A percentile compares a stretch with the other conserved stretches of the same genome.
These are phyloP conservation scores for Cetonia aurata DNA, from an alignment of 2,888 invertebrate genomes.

Conservation along the genomic window DNA sequence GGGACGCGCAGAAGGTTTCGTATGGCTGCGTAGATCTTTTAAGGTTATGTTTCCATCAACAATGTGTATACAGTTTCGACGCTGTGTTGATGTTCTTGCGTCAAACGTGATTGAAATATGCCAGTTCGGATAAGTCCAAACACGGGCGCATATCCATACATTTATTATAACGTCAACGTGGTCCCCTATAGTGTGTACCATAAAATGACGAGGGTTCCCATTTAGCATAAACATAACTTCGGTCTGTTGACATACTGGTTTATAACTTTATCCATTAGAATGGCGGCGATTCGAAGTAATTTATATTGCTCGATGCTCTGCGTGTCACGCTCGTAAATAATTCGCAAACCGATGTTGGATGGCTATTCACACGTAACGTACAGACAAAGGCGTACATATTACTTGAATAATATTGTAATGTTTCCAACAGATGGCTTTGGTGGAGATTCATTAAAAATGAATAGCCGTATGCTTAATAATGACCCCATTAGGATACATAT, in stretches of 20 bases:
- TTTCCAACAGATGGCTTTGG: background rate
- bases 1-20: too few relatives aligned
- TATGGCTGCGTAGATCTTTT: too few relatives aligned
- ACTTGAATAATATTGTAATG: background rate
- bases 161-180: constrained; percentile 19
- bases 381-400: background rate
- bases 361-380: constrained; percentile 8
- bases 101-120: constrained; percentile 38
- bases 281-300: constrained; percentile 35
- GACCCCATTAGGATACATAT: too few relatives aligned
- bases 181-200: constrained; percentile 19
- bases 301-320: constrained; percentile 29
- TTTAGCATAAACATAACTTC: constrained; percentile 40
- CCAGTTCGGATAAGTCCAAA: constrained; percentile 26
- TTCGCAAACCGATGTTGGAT: constrained; percentile 7
- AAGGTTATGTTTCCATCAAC: too few relatives aligned
- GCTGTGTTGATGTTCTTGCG: background rate
- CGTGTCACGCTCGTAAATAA: constrained; percentile 15
- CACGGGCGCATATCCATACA: background rate
- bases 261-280: constrained; percentile 41
- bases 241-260: constrained; percentile 36
- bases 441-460: background rate
- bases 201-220: constrained; percentile 37
- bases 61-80: too few relatives aligned
- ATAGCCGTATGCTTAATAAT: too few relatives aligned